phyloP scores from a whole-genome alignment of 2,113 vertebrate species.

The Egretta garzetta region DNA sequence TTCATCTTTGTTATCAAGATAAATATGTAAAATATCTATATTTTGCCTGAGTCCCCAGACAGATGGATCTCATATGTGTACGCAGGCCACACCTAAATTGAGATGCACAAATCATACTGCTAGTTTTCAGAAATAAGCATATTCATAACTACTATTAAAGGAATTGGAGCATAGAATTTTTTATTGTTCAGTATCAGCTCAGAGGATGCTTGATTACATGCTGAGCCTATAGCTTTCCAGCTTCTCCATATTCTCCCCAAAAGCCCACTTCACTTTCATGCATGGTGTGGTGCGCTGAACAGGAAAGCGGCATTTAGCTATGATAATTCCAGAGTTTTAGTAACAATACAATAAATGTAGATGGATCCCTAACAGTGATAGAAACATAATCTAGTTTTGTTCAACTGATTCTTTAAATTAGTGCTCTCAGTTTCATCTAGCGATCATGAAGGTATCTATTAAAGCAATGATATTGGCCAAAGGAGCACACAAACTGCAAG shows the following conservation, averaged over 20 bases:
- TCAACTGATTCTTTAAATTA: background rate
- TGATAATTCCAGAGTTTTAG: background rate
- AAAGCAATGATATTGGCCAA: background rate
- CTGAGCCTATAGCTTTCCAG: background rate
- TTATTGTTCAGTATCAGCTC: background rate
- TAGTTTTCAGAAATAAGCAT: background rate
- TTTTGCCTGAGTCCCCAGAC: background rate
- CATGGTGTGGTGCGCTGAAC: background rate
- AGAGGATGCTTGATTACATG: background rate
- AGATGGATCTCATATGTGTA: background rate
- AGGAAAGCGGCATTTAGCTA: background rate
- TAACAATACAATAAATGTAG: background rate
- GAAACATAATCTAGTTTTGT: background rate
- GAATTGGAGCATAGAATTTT: background rate
- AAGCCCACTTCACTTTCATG: background rate
- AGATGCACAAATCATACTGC: background rate
- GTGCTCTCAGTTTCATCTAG: background rate
- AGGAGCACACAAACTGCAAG: background rate
- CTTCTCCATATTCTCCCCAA: background rate
- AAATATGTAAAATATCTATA: background rate
- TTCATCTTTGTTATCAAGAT: background rate
- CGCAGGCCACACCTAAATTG: background rate
- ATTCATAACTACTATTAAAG: background rate
- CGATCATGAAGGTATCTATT: background rate
- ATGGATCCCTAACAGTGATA: background rate